Base-by-base conservation (phyloP, 2,888 invertebrate genomes). In the Geophilus truncorum region DNA sequence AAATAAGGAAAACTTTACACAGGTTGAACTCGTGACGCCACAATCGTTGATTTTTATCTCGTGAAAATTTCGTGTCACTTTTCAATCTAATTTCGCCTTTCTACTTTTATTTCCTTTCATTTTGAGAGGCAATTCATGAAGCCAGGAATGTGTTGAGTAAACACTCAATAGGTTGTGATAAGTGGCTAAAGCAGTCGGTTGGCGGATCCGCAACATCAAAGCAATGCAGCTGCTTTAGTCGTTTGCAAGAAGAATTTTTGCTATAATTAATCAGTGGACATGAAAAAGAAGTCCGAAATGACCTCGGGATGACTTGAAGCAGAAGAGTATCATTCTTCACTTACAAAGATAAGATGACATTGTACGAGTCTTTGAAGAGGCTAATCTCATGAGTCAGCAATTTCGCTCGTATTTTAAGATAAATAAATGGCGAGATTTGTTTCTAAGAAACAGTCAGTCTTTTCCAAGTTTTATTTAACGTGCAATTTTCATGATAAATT, bases 231-330 rank as follows among this genome's bases (percentile, higher is more conserved):
- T n/a, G 21, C 57, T 62, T 62, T 12, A 10, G n/a, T 10, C 21
- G 15, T 62, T 23, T 62, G 57, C 57, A 5, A 10, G 3, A 62
- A 21, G 57, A 62, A 62, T 62, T 62, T 62, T 62, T 62, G 0
- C 57, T 23, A 21, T 18, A 62, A 62, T 62, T 62, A 62, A 62
- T 62, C 57, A 62, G 57, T 62, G 57, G 57, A 62, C 57, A 62
- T 62, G 21, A 62, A 18, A 62, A 62, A 62, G 57, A 62, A 23
- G 21, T 23, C 21, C 57, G 57, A 23, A 40, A 62, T 62, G 57
- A 62, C 57, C 57, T 62, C 57, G 23, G 57, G 57, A 62, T 23
- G 57, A 62, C 57, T 62, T 62, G 21, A 62, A 62, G 57, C 10
- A 18, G 57, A 62, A n/a, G 57, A 23, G 57, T 62, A 62, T 62